Evolutionary conservation across 2,113 vertebrate species (phyloP), one percentile per base, ranked within the genome.

Genomic region (Myocastor coypus): DNA sequence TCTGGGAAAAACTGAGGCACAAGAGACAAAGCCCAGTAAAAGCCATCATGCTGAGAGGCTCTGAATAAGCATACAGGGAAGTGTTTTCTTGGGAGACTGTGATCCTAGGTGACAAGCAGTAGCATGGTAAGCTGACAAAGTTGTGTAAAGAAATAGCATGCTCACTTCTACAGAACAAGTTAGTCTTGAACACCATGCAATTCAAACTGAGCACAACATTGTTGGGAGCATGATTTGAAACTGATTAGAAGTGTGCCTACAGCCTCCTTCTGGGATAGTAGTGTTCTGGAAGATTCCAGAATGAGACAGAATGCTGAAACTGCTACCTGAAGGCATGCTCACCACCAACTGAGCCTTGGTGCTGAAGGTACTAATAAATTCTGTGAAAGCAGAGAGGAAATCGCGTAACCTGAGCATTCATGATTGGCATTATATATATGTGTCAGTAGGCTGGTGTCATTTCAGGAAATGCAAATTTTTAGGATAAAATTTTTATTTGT

Each of bases 131-230:
- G 34, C 37, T n/a, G 30, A 52, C 32, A 91, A 16, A 87, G 3
- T n/a, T 85, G n/a, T 28, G 69, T 75, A 68, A 81, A 92, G 13
- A 96, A 92, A 64, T 34, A 78, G 1, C 24, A 64, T 86, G 3
- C 63, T 95, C 22, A n/a, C 93, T 73, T 91, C n/a, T 42, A 30
- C 24, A 59, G 7, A 88, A 63, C n/a, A 94, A 91, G 59, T 81
- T 32, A 40, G 3, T 83, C 40, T 69, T 34, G 17, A 46, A 40
- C 8, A 69, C 16, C 3, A 55, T 37, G 12, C 7, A 50, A 11
- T 91, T 73, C 78, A 63, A 78, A 32, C 8, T 42, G 26, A 84
- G 75, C 34, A 9, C 1, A 63, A 4, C 78, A 59, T 86, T 5
- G 28, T 63, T 81, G n/a, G 64, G 28, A 52, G 11, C 24, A n/a